Evolutionary conservation across 2,888 invertebrate species (phyloP).

Genomic region (Volucella inflata): DNA sequence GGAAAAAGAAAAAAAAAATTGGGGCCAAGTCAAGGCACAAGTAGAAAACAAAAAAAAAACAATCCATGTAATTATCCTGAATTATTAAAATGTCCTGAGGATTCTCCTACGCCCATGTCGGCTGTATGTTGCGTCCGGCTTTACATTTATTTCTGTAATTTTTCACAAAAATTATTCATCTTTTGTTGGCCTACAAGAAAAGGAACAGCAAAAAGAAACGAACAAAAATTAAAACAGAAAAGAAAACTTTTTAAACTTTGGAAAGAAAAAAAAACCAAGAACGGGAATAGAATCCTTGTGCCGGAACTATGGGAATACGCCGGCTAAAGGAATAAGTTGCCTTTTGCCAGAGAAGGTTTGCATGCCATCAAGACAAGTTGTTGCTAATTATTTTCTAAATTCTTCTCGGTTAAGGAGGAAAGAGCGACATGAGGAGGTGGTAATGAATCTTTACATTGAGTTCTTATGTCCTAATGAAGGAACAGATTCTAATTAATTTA

Average conservation of each 20-base stretch:
- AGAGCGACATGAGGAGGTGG: conserved; percentile 2
- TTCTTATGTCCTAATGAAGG: conserved; percentile 55
- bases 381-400: conserved; percentile 62
- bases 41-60: conserved; percentile 7
- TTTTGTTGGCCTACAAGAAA: conserved; percentile 12
- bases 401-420: conserved; percentile 11
- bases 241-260: conserved; percentile 4
- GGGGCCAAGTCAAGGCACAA: conserved; percentile 19
- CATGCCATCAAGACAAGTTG: conserved; percentile 52
- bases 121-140: conserved; percentile 22
- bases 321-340: background rate
- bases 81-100: conserved; percentile 66
- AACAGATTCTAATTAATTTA: conserved; percentile 57
- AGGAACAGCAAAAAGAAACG: too few species aligned
- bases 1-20: background rate
- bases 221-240: background rate
- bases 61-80: conserved; percentile 67
- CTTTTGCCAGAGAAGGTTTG: conserved; percentile 5
- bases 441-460: conserved; percentile 40
- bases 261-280: background rate
- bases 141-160: conserved; percentile 52
- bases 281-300: background rate
- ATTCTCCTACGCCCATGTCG: conserved; percentile 4
- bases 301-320: conserved; percentile 9
- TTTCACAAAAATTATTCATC: conserved; percentile 58